Evolutionary conservation across 1,140 invertebrate species (phyloP).

Genomic region (Ostrea edulis): DNA sequence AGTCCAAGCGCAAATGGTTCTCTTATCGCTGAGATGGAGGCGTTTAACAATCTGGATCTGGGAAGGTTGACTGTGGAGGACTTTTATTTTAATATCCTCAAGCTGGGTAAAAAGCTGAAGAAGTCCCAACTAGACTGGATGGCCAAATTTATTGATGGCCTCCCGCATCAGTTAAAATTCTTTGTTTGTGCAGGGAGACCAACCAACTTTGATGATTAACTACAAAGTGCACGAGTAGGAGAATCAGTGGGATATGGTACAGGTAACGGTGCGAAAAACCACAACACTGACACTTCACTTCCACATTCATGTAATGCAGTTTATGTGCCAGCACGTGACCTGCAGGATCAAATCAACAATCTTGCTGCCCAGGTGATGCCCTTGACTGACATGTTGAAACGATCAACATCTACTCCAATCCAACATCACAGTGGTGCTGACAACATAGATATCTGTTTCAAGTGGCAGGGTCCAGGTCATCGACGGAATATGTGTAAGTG

Average conservation of each 20-base stretch:
- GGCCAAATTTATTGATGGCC: constrained; percentile 17
- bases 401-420: background rate
- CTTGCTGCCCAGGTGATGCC: background rate
- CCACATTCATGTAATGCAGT: background rate
- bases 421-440: background rate
- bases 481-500: background rate
- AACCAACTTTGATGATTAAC: background rate
- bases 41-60: background rate
- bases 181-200: constrained; percentile 38
- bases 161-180: background rate
- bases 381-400: background rate
- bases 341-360: background rate
- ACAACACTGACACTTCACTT: background rate
- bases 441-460: background rate
- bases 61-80: background rate
- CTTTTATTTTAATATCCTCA: background rate
- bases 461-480: background rate
- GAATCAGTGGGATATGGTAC: constrained; percentile 4
- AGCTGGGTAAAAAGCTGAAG: background rate
- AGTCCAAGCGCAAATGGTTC: background rate
- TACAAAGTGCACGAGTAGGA: background rate
- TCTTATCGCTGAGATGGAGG: background rate
- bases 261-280: background rate
- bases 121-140: background rate
- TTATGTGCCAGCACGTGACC: background rate